Evolutionary conservation across 2,888 invertebrate species (phyloP).

Genomic region (Leptodirus hochenwartii): DNA sequence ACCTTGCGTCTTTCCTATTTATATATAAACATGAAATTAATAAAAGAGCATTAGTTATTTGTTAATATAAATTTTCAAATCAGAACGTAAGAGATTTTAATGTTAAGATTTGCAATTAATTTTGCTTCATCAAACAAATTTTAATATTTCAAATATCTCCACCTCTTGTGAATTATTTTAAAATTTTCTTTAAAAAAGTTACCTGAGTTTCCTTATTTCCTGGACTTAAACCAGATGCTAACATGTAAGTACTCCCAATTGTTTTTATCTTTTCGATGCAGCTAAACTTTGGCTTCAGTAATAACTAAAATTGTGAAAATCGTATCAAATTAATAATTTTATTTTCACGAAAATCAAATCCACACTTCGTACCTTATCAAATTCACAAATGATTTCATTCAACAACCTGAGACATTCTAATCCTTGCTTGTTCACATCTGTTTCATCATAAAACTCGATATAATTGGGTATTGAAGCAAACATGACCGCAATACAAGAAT

Average conservation of each 20-base stretch:
- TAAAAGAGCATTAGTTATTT: too few relatives aligned
- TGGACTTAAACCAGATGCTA: constrained; percentile 81
- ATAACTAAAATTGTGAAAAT: constrained; percentile 36
- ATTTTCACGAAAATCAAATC: too few relatives aligned
- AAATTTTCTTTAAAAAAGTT: too few relatives aligned
- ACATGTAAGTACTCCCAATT: constrained; percentile 96
- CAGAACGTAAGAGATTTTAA: too few relatives aligned
- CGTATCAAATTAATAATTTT: not conserved
- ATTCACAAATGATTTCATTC: constrained; percentile 96
- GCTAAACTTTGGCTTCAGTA: constrained; percentile 86
- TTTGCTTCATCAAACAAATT: too few relatives aligned
- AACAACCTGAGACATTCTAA: constrained; percentile 82
- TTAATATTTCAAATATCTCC: too few relatives aligned
- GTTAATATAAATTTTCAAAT: too few relatives aligned
- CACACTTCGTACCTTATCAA: constrained; percentile 73
- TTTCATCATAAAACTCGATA: constrained; percentile 92
- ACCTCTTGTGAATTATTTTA: too few relatives aligned
- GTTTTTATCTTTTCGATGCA: constrained; percentile 97
- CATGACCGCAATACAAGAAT: constrained; percentile 90
- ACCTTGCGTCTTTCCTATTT: too few relatives aligned
- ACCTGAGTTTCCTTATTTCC: constrained; percentile 60
- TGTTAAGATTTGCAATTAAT: too few relatives aligned
- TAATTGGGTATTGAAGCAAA: constrained; percentile 97
- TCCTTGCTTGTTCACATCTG: constrained; percentile 92
- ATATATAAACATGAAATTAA: too few relatives aligned